These are phyloP conservation scores for Ceratotherium simum DNA, from an alignment of 2,113 vertebrate genomes.

Conservation along the genomic window DNA sequence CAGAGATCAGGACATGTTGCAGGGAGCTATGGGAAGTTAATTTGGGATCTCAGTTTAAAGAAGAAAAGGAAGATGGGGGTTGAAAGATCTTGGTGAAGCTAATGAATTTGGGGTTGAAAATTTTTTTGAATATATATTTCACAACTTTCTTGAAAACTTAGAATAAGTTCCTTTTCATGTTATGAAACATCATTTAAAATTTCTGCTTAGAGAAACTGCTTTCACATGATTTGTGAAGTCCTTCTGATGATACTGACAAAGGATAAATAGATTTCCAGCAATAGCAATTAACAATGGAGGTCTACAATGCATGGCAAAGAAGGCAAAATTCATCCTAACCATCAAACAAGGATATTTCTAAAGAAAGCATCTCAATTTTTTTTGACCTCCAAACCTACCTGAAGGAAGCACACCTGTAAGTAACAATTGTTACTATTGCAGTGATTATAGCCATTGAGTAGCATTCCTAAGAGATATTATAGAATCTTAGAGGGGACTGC, in stretches of 20 bases:
- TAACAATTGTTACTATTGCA: neutral
- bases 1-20: neutral
- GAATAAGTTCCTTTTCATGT: neutral
- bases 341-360: neutral
- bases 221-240: neutral
- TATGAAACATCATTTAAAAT: slow-evolving; percentile 25
- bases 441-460: neutral
- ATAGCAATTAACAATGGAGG: neutral
- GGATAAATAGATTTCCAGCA: neutral
- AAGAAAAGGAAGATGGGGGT: neutral
- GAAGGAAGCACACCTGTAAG: neutral
- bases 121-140: neutral
- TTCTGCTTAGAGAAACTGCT: slow-evolving; percentile 23
- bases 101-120: neutral
- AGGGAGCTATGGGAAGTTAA: neutral
- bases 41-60: neutral
- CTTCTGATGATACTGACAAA: neutral
- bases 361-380: neutral
- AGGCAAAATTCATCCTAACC: neutral
- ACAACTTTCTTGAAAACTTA: neutral
- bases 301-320: neutral
- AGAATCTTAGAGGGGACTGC: neutral
- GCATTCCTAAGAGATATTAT: neutral
- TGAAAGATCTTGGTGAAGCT: neutral
- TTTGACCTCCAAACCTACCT: neutral